Evolutionary conservation across 2,113 vertebrate genomes (phyloP).

Genomic region (Callipepla squamata): DNA sequence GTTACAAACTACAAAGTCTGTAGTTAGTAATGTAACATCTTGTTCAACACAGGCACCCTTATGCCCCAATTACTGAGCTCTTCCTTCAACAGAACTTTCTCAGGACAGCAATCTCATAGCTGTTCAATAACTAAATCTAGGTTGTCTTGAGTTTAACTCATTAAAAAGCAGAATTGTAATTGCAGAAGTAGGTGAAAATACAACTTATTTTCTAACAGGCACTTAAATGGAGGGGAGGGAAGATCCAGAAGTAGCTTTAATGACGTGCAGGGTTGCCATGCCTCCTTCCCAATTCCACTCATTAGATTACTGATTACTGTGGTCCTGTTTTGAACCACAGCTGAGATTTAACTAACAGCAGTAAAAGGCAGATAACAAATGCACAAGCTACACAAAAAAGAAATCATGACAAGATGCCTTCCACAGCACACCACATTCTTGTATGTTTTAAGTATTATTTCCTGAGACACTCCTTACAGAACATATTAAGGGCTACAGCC

Average conservation of each 20-base stretch:
- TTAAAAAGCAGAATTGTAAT: background rate
- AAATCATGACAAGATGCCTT: accelerated
- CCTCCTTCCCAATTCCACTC: background rate
- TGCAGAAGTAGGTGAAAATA: background rate
- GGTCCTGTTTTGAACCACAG: background rate
- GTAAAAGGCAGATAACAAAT: background rate
- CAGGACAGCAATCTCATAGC: background rate
- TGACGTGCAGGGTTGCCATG: background rate
- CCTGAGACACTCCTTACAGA: background rate
- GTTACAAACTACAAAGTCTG: background rate
- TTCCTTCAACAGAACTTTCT: background rate
- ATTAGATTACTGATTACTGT: background rate
- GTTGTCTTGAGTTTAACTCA: background rate
- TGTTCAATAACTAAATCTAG: too few species aligned
- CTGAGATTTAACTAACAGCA: background rate
- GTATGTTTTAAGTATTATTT: background rate
- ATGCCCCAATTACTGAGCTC: accelerated
- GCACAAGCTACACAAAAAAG: background rate
- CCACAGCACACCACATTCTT: background rate
- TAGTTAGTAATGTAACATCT: background rate
- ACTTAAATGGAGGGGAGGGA: background rate
- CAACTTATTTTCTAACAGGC: background rate
- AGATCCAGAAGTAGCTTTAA: background rate
- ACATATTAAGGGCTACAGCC: background rate
- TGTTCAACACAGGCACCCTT: background rate